Evolutionary conservation across 2,797 vertebrate species (phyloP), one percentile per base, ranked within the genome.

Genomic region (Rhadinocentrus ornatus): DNA sequence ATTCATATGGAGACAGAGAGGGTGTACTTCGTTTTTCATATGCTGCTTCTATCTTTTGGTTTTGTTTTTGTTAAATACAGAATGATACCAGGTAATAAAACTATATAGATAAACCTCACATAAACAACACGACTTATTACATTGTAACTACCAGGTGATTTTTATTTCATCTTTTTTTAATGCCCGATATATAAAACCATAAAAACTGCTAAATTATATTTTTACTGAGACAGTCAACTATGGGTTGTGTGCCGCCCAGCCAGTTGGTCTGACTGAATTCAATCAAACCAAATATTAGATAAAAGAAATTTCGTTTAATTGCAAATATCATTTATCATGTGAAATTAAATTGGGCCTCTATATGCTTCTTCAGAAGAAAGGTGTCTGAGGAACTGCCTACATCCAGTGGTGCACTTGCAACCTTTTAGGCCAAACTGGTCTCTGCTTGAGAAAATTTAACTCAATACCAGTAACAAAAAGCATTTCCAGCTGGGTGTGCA

Each of bases 401-500:
- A 37, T 37, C 6, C 16, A 44, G 16, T 16, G 16, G 41, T 20
- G 18, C 37, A 48, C 7, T 1, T 46, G 44, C 44, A 46, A n/a
- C 48, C 3, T 50, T 50, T 22, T 20, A 44, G 6, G 12, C 4
- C 44, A 48, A 48, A n/a, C 20, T 48, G n/a, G 10, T 11, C 46
- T 0, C 48, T 24, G 22, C 3, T 13, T 13, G 13, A 13, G 24
- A 4, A 26, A 5, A 13, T 6, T 26, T 53, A 5, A 26, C 13
- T 53, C 26, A 53, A 22, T 22, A 48, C 8, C 46, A 48, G n/a
- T 22, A 48, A 48, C n/a, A 9, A n/a, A 48, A 22, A 26, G 56
- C 48, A 15, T n/a, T 7, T 15, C 16, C n/a, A 29, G 53, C 34
- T 39, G n/a, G 16, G 3, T 77, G 69, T 83, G 64, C 72, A 32